Percentiles rank a stretch among this genome's conserved stretches.
phyloP scores from a whole-genome alignment of 2,888 invertebrate species.

The Fabriciana adippe region DNA sequence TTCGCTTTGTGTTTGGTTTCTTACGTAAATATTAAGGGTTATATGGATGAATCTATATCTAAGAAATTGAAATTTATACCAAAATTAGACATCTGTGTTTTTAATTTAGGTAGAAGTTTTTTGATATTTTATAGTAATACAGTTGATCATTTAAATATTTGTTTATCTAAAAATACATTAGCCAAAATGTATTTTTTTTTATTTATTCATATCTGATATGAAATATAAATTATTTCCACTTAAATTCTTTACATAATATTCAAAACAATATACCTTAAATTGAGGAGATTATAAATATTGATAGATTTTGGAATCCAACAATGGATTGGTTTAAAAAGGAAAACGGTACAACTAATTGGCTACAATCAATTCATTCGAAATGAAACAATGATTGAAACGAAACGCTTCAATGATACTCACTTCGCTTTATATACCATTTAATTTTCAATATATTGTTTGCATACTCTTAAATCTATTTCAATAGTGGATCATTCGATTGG shows the following conservation, averaged over 20 bases:
- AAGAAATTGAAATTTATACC: no score
- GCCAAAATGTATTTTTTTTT: no score
- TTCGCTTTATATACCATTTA: conserved; percentile 28
- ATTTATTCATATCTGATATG: no score
- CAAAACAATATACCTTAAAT: background rate
- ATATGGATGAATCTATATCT: no score
- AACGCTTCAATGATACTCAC: conserved; percentile 32
- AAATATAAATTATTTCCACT: no score
- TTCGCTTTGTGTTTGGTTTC: background rate
- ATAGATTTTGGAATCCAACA: conserved; percentile 34
- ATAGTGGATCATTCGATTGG: background rate
- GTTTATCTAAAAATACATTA: no score
- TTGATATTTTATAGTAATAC: no score
- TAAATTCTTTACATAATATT: no score
- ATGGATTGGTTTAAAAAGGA: conserved; percentile 38
- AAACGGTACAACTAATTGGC: conserved; percentile 41
- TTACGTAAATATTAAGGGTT: conserved; percentile 3
- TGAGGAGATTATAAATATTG: conserved; percentile 34
- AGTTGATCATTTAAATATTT: no score
- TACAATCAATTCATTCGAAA: conserved; percentile 41
- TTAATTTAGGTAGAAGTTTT: no score
- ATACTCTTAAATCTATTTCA: conserved; percentile 15
- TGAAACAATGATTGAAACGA: conserved; percentile 42
- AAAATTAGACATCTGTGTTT: no score
- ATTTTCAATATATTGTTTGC: conserved; percentile 20